Evolutionary conservation across 1,140 invertebrate genomes (phyloP).

Genomic region (Drosophila watanabei): DNA sequence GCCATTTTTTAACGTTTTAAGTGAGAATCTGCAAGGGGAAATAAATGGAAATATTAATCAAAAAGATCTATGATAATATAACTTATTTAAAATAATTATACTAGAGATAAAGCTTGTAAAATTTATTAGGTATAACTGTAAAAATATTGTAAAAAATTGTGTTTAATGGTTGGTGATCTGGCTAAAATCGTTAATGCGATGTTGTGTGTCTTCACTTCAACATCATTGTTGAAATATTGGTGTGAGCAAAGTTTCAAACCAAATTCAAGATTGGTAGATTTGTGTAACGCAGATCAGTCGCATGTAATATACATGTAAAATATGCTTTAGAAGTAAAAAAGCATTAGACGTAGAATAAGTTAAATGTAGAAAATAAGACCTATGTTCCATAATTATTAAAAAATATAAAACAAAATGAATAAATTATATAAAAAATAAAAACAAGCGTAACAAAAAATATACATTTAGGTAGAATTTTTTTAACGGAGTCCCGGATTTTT

Average conservation of each 20-base stretch:
- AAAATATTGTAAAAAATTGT: neutral
- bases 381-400: neutral
- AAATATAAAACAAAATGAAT: neutral
- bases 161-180: neutral
- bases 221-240: neutral
- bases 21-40: neutral
- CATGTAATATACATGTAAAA: neutral
- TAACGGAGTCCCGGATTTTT: too few relatives aligned
- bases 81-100: neutral
- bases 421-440: neutral
- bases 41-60: neutral
- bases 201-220: neutral
- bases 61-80: too few relatives aligned
- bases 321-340: neutral
- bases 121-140: neutral
- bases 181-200: neutral
- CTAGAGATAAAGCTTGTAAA: neutral
- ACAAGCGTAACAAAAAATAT: neutral
- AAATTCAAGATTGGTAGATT: neutral
- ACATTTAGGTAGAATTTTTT: too few relatives aligned
- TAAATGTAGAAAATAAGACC: neutral
- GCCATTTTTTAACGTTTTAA: slow-evolving; percentile 37
- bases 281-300: neutral
- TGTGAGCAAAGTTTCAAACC: slow-evolving; percentile 5
- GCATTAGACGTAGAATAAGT: neutral